phyloP scores from a whole-genome alignment of 2,113 vertebrate species.

The Gambusia affinis region DNA sequence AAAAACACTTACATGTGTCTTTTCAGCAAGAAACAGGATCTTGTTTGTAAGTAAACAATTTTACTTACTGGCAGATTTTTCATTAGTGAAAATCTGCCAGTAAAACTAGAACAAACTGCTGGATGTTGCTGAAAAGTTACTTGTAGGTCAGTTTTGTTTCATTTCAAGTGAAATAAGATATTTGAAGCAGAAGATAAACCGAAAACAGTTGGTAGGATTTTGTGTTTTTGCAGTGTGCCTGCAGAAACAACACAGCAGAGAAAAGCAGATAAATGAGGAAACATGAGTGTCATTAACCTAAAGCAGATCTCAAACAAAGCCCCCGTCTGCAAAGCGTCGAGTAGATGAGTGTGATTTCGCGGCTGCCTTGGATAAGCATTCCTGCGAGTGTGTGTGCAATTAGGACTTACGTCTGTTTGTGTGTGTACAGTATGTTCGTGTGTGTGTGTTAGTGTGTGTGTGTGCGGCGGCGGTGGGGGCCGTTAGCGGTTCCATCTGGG shows the following conservation, averaged over 20 bases:
- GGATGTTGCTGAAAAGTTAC: too few species aligned
- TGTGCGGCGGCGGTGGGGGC: slow-evolving; percentile 66
- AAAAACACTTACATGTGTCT: too few species aligned
- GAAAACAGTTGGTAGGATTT: too few species aligned
- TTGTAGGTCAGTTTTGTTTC: too few species aligned
- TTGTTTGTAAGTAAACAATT: too few species aligned
- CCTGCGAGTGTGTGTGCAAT: slow-evolving; percentile 73
- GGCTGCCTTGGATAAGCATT: slow-evolving; percentile 73
- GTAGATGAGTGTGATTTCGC: slow-evolving; percentile 54
- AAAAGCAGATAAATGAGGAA: slow-evolving; percentile 7
- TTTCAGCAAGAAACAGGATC: too few species aligned
- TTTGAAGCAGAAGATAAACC: too few species aligned
- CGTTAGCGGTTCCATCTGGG: slow-evolving; percentile 96
- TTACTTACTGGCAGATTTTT: too few species aligned
- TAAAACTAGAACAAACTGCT: too few species aligned
- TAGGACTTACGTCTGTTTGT: slow-evolving; percentile 65
- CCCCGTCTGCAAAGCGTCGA: slow-evolving; percentile 27
- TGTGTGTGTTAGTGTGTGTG: slow-evolving; percentile 58
- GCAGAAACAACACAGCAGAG: slow-evolving; percentile 21
- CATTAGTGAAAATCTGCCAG: too few species aligned
- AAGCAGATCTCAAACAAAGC: slow-evolving; percentile 73
- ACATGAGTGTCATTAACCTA: slow-evolving; percentile 22
- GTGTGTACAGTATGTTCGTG: slow-evolving; percentile 40
- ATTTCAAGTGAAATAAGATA: too few species aligned
- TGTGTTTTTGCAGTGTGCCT: neutral